These are phyloP conservation scores for Dysmachus trigonus DNA, from an alignment of 2,888 invertebrate species.

Conservation along the genomic window DNA sequence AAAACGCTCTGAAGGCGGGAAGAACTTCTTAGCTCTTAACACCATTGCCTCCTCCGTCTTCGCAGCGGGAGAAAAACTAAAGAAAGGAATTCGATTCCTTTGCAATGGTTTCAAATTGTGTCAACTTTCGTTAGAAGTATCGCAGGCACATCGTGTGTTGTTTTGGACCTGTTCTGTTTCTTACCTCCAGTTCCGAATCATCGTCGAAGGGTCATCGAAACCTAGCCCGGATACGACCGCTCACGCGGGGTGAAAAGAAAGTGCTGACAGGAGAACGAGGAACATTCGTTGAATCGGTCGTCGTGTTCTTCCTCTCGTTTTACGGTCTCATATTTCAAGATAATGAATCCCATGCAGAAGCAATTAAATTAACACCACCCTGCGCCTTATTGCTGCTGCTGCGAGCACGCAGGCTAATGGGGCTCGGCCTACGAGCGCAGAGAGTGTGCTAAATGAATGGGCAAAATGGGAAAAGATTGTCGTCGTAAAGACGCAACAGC, in stretches of 20 bases:
- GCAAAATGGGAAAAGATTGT: constrained; percentile 7
- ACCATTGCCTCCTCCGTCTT: neutral
- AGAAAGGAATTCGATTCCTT: neutral
- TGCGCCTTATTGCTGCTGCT: neutral
- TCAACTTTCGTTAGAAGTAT: constrained; percentile 34
- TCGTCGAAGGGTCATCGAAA: neutral
- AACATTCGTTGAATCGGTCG: constrained; percentile 3
- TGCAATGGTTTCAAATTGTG: constrained; percentile 30
- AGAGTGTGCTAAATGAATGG: neutral
- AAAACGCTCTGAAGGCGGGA: neutral
- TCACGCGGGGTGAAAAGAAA: neutral
- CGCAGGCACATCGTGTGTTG: neutral
- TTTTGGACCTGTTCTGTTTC: neutral
- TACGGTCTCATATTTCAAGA: constrained; percentile 31
- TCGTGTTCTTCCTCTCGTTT: neutral
- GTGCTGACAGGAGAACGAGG: neutral
- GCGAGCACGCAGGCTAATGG: neutral
- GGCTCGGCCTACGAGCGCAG: neutral
- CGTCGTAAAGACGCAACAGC: neutral
- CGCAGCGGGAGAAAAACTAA: neutral
- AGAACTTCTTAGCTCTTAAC: neutral
- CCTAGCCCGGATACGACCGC: neutral
- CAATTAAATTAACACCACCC: constrained; percentile 31
- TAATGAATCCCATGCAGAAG: constrained; percentile 39
- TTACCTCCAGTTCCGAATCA: neutral